Base-by-base conservation (phyloP, 1,140 invertebrate genomes). In the Drosophila auraria region DNA sequence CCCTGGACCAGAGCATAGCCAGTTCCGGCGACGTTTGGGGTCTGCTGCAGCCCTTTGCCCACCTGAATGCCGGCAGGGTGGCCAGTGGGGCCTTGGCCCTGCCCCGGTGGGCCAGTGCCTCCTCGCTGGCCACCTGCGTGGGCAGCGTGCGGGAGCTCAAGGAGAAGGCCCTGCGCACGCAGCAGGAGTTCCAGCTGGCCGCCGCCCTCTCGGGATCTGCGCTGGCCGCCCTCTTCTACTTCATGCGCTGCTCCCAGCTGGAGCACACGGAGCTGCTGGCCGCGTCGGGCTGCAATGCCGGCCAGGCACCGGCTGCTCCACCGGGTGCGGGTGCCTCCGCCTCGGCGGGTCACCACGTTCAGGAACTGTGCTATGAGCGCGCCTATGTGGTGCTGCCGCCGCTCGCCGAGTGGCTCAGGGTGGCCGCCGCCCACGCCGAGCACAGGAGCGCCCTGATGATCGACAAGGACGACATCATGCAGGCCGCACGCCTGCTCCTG, bases 1-100 rank as follows among this genome's bases (percentile, higher is more conserved):
- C 96, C 74, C 93, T 98, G 64, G 97, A 98, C 91, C 96, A 96
- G 82, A 96, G 96, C 12, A 97, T 98, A 56, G 97, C 97, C 15
- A 96, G 96, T 91, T 98, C 97, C 81, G 96, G 96, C 0, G 97
- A 98, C 90, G 94, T 98, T 15, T 98, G 97, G 97, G 97, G 97
- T 0, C 92, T 98, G 20, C 93, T 98, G 30, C 97, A 98, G 87
- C 97, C 97, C 0, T 98, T 97, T 90, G 97, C 97, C 27, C 97
- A 98, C 93, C 93, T 98, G 2, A 98, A 97, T 90, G 97, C 97
- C 25, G 97, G 97, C 1, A 94, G 97, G 77, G 96, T 97, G 20
- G 97, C 97, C 42, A 97, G 97, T 62, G 97, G 97, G 51, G 96
- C 96, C 11, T 90, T 98, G 30, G 96, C 97, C 12, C 94, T 98